Evolutionary conservation across 2,797 vertebrate genomes (phyloP).

Genomic region (Catharus ustulatus): DNA sequence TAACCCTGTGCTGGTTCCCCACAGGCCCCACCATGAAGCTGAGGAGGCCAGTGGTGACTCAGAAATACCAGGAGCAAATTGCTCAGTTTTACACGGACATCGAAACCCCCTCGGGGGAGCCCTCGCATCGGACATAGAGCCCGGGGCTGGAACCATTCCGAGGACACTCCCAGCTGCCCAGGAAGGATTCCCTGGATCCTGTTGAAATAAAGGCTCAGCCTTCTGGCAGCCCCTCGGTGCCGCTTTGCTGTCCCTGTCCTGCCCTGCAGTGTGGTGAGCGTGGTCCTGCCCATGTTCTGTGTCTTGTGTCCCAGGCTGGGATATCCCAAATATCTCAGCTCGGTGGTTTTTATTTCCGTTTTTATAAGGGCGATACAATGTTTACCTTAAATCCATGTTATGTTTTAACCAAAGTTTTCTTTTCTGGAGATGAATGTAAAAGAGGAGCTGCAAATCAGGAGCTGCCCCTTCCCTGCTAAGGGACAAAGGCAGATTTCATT

Average conservation of each 20-base stretch:
- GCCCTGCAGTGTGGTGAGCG: not conserved
- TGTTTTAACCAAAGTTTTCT: constrained; percentile 28
- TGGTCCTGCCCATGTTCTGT: not conserved
- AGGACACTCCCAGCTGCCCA: not conserved
- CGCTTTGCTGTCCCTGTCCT: fast-evolving
- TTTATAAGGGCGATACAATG: not conserved
- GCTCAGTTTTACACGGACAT: constrained; percentile 78
- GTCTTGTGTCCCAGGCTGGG: not conserved
- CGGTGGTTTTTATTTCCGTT: not conserved
- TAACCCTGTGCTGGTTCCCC: no score
- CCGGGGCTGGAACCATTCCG: not conserved
- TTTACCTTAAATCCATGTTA: not conserved
- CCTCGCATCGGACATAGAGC: not conserved
- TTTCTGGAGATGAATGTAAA: constrained; percentile 20
- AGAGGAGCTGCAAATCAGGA: not conserved
- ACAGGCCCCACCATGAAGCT: constrained; percentile 93
- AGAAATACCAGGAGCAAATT: constrained; percentile 87
- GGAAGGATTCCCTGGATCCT: not conserved
- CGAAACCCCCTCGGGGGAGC: not conserved
- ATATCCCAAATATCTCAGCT: not conserved
- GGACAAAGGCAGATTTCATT: not conserved
- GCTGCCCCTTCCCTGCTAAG: not conserved
- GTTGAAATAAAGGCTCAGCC: not conserved
- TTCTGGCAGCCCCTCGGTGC: not conserved
- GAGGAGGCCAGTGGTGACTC: constrained; percentile 82